These are phyloP conservation scores for Pyrrhia umbra DNA, from an alignment of 2,888 invertebrate species.

Conservation along the genomic window DNA sequence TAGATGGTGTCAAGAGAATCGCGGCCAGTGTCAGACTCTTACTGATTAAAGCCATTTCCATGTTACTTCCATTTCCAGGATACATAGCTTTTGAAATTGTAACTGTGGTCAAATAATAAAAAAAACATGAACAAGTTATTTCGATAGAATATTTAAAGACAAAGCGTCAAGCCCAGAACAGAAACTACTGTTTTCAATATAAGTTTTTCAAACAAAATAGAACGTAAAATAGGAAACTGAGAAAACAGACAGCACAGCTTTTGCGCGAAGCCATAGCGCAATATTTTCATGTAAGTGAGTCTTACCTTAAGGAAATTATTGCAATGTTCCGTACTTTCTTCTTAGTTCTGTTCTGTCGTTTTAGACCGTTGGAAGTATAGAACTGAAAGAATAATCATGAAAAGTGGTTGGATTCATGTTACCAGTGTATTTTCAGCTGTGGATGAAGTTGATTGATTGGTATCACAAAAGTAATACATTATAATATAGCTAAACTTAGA, in stretches of 20 bases:
- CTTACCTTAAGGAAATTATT: slow-evolving; percentile 33
- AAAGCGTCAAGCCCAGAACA: background rate
- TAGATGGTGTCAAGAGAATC: too few relatives aligned
- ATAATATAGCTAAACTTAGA: too few relatives aligned
- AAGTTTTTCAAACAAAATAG: background rate
- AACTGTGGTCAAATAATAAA: too few relatives aligned
- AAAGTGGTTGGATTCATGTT: background rate
- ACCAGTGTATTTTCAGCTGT: background rate
- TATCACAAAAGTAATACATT: too few relatives aligned
- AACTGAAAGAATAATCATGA: background rate
- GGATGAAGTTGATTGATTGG: background rate
- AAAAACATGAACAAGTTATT: background rate
- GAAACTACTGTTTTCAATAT: background rate
- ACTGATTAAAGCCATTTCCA: too few relatives aligned
- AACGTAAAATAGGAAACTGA: slow-evolving; percentile 7
- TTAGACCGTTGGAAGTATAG: background rate
- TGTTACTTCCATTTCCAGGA: too few relatives aligned
- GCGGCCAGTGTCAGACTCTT: too few relatives aligned
- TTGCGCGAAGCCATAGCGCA: slow-evolving; percentile 10
- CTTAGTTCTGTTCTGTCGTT: background rate
- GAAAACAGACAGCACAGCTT: slow-evolving; percentile 19
- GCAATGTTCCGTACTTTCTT: background rate
- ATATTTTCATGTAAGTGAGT: slow-evolving; percentile 28
- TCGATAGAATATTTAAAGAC: background rate
- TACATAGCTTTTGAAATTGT: too few relatives aligned